phyloP scores from a whole-genome alignment of 2,113 vertebrate species.

The Nibea albiflora region DNA sequence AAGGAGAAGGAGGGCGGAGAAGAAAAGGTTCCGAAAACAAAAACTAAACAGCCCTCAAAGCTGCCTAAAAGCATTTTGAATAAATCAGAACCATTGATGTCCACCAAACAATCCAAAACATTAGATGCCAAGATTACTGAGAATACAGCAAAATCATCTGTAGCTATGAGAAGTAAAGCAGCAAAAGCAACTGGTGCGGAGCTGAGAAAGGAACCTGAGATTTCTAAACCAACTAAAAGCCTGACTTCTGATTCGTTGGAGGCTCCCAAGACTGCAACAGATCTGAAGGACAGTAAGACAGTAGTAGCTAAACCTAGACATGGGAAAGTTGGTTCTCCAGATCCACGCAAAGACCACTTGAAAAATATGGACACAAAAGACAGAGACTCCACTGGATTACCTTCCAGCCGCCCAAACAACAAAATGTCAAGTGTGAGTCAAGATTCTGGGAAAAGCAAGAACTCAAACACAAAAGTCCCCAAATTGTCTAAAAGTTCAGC shows the following conservation, averaged over 20 bases:
- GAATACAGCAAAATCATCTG: constrained; percentile 2
- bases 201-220: constrained; percentile 22
- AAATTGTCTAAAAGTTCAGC: constrained; percentile 9
- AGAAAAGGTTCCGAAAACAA: constrained; percentile 36
- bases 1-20: constrained; percentile 24
- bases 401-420: not conserved
- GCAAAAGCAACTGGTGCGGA: constrained; percentile 19
- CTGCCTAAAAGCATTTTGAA: constrained; percentile 26
- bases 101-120: constrained; percentile 50
- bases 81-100: constrained; percentile 22
- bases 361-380: constrained; percentile 2
- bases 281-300: not conserved
- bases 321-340: not conserved
- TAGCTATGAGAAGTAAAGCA: constrained; percentile 39
- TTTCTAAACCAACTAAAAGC: constrained; percentile 16
- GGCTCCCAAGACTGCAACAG: not conserved
- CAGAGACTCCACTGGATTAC: not conserved
- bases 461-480: constrained; percentile 19
- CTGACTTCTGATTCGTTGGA: not conserved
- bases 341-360: not conserved
- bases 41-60: constrained; percentile 50
- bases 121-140: not conserved
- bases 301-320: constrained; percentile 22
- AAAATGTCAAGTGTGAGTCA: not conserved
- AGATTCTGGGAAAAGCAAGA: constrained; percentile 14